These are phyloP conservation scores for Spialia ferax DNA, from an alignment of 2,888 invertebrate genomes.

Conservation along the genomic window DNA sequence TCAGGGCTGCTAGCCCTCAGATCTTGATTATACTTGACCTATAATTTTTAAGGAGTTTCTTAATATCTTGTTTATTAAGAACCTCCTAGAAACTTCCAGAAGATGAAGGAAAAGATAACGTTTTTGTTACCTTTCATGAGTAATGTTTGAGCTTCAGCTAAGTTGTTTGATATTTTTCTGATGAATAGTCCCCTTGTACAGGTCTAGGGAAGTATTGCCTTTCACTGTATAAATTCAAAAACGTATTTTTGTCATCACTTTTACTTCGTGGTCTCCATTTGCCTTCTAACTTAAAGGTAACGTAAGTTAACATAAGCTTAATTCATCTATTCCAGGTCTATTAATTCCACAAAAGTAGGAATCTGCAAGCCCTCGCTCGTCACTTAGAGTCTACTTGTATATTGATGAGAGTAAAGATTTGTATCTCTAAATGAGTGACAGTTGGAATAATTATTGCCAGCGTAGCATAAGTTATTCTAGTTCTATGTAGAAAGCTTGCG, in stretches of 20 bases:
- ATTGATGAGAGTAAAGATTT: slow-evolving; percentile 20
- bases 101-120: too few species aligned
- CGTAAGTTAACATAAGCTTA: too few species aligned
- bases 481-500: slow-evolving; percentile 16
- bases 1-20: slow-evolving; percentile 9
- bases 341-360: background rate
- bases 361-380: background rate
- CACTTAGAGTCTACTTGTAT: background rate
- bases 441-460: slow-evolving; percentile 19
- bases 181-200: too few species aligned
- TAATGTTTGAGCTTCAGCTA: too few species aligned
- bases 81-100: background rate
- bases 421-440: slow-evolving; percentile 18
- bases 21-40: background rate
- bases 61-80: background rate
- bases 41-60: too few species aligned
- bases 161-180: too few species aligned
- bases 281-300: background rate
- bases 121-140: too few species aligned
- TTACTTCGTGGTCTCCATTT: background rate
- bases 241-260: too few species aligned
- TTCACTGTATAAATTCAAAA: too few species aligned
- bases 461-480: slow-evolving; percentile 16
- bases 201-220: too few species aligned
- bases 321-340: background rate